phyloP scores from a whole-genome alignment of 2,888 invertebrate genomes.

The Agapostemon virescens region DNA sequence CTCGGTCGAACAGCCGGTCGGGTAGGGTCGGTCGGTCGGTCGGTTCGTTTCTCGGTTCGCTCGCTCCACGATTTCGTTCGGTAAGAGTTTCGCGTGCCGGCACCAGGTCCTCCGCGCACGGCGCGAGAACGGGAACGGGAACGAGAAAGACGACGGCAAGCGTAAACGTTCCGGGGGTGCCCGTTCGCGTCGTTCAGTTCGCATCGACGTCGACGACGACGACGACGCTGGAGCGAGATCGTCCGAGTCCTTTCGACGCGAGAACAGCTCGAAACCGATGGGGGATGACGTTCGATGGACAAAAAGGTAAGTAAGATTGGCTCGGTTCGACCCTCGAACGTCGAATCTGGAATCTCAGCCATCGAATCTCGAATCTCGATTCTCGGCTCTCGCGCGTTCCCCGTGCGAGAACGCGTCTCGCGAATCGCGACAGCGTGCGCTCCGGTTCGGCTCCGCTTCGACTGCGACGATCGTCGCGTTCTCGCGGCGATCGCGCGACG shows the following conservation, averaged over 20 bases:
- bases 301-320: slow-evolving; percentile 64
- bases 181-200: background rate
- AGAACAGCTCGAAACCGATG: slow-evolving; percentile 59
- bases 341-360: too few species aligned
- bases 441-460: background rate
- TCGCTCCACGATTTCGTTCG: slow-evolving; percentile 8
- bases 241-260: background rate
- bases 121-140: background rate
- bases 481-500: background rate
- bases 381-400: background rate
- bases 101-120: background rate
- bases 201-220: background rate
- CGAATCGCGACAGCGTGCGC: background rate
- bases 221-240: slow-evolving; percentile 7
- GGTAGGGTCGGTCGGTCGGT: slow-evolving; percentile 25
- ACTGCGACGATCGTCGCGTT: background rate
- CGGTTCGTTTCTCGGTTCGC: background rate
- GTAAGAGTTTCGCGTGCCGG: slow-evolving; percentile 16
- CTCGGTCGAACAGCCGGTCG: slow-evolving; percentile 61
- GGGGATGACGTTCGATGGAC: slow-evolving; percentile 74
- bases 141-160: background rate
- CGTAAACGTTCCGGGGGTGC: background rate
- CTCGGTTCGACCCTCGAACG: background rate
- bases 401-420: background rate
- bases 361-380: too few species aligned